Evolutionary conservation across 2,797 vertebrate genomes (phyloP).

Genomic region (Channallabes apus): DNA sequence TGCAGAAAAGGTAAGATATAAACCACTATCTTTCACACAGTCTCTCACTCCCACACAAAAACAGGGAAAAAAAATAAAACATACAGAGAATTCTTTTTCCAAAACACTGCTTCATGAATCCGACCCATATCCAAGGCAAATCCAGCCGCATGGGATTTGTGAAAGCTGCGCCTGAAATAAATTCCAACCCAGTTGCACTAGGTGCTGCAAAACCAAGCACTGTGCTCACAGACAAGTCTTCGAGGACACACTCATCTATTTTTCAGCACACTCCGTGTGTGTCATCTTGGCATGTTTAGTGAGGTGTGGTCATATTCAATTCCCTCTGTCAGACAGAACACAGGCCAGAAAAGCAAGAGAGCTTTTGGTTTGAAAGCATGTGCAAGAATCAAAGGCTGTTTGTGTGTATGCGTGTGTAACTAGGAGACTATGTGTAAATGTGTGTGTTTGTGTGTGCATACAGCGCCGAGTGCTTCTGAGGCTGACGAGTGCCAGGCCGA

Average conservation of each 20-base stretch:
- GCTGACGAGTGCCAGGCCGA: slow-evolving; percentile 41
- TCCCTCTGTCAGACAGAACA: slow-evolving; percentile 41
- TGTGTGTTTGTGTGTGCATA: slow-evolving; percentile 4
- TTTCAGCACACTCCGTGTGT: slow-evolving; percentile 31
- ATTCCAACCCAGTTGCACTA: slow-evolving; percentile 22
- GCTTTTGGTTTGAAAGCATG: slow-evolving; percentile 32
- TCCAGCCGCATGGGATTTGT: neutral
- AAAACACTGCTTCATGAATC: slow-evolving; percentile 31
- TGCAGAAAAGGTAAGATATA: slow-evolving; percentile 15
- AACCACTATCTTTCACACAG: neutral
- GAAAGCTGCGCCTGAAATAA: slow-evolving; percentile 27
- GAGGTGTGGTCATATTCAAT: slow-evolving; percentile 49
- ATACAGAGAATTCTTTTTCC: neutral
- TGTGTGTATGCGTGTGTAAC: slow-evolving; percentile 20
- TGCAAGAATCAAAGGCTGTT: slow-evolving; percentile 43
- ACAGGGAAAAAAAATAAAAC: neutral
- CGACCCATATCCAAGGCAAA: slow-evolving; percentile 26
- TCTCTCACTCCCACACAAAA: neutral
- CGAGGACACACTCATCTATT: slow-evolving; percentile 44
- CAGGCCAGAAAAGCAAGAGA: slow-evolving; percentile 26
- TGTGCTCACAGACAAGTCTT: slow-evolving; percentile 38
- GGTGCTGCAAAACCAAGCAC: slow-evolving; percentile 16
- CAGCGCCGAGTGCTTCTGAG: neutral
- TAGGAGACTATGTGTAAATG: slow-evolving; percentile 18
- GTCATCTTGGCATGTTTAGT: slow-evolving; percentile 41